A percentile compares a stretch with the other conserved stretches of the same genome.
Conservation (phyloP, 2,888 invertebrate species). For the Catocala nupta region DNA sequence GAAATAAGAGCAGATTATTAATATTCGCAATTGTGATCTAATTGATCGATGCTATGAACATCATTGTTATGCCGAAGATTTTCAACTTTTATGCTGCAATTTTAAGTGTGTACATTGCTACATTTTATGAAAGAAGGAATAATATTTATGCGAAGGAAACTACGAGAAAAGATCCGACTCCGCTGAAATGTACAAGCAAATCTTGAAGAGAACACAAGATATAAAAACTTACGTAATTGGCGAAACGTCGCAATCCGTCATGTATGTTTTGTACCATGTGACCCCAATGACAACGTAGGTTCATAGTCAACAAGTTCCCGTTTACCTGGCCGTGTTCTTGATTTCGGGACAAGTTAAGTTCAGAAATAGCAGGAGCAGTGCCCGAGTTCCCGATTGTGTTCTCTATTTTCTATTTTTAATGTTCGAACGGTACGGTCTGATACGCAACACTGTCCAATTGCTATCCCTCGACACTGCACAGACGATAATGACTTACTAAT, state of each 20-base stretch:
- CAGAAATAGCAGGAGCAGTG: conserved; percentile 81
- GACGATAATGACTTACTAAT: conserved; percentile 58
- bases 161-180: conserved; percentile 12
- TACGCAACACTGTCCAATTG: conserved; percentile 68
- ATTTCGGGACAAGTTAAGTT: conserved; percentile 71
- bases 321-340: conserved; percentile 74
- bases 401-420: conserved; percentile 79
- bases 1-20: conserved; percentile 34
- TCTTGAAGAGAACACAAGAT: conserved; percentile 13
- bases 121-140: conserved; percentile 8
- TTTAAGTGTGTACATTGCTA: conserved; percentile 19
- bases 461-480: conserved; percentile 66
- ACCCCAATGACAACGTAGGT: conserved; percentile 66
- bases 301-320: conserved; percentile 61
- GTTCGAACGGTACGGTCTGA: conserved; percentile 60
- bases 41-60: conserved; percentile 30
- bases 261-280: conserved; percentile 65
- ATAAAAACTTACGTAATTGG: conserved; percentile 52
- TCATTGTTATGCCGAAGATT: conserved; percentile 44
- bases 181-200: conserved; percentile 7
- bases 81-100: conserved; percentile 37
- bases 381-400: conserved; percentile 72
- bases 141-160: conserved; percentile 24
- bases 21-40: conserved; percentile 34
- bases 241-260: conserved; percentile 57